Evolutionary conservation across 2,797 vertebrate species (phyloP).

Genomic region (Hephaestus fuliginosus): DNA sequence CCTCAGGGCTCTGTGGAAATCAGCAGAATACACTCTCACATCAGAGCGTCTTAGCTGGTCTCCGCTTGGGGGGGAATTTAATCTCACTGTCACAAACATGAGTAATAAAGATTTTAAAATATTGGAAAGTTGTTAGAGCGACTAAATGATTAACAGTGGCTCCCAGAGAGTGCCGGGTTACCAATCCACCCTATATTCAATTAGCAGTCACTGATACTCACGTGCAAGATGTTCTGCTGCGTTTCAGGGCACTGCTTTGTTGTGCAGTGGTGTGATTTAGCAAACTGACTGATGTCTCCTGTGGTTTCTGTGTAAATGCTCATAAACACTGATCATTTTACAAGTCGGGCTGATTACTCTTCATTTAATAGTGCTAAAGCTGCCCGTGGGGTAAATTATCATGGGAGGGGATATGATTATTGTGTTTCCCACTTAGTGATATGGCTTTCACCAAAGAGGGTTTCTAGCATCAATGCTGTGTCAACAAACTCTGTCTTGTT

Average conservation of each 20-base stretch:
- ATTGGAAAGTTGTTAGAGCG: constrained; percentile 46
- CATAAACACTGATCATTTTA: constrained; percentile 72
- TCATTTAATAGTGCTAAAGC: constrained; percentile 66
- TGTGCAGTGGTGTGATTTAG: constrained; percentile 41
- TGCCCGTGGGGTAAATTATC: constrained; percentile 68
- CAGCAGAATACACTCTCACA: constrained; percentile 61
- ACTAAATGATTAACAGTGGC: constrained; percentile 46
- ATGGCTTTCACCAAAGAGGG: constrained; percentile 54
- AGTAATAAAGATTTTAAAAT: constrained; percentile 60
- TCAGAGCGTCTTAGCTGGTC: constrained; percentile 55
- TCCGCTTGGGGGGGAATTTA: constrained; percentile 43
- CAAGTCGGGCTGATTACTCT: constrained; percentile 63
- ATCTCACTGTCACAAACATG: constrained; percentile 34
- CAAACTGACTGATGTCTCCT: constrained; percentile 48
- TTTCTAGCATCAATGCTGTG: constrained; percentile 48
- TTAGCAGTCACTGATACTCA: constrained; percentile 33
- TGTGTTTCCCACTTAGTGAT: constrained; percentile 67
- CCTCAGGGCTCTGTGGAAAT: constrained; percentile 65
- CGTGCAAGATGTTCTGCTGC: constrained; percentile 14
- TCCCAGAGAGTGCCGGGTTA: constrained; percentile 41
- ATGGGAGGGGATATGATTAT: constrained; percentile 60
- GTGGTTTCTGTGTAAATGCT: constrained; percentile 61
- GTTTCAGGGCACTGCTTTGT: constrained; percentile 24
- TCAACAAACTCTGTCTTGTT: constrained; percentile 47
- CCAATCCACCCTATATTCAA: constrained; percentile 33